Base-by-base conservation (phyloP, 2,113 vertebrate species). In the Arenaria interpres region DNA sequence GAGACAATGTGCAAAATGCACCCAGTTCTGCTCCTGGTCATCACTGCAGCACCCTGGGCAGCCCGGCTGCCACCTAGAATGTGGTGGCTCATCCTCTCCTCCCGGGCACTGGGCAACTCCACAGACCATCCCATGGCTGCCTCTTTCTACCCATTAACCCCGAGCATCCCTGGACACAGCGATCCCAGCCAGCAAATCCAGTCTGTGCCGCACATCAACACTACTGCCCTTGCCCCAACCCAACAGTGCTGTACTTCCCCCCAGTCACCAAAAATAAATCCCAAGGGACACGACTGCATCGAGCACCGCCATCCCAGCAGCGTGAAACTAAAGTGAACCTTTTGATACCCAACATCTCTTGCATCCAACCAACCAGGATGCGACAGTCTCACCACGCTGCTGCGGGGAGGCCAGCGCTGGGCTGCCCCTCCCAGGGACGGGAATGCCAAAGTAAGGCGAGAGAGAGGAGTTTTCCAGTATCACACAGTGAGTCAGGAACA, bases 391-490 rank as follows among this genome's bases (percentile, higher is more conserved):
- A 8, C 57, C 16, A 35, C 1, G 10, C 6, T 6, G 62, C 71
- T 33, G 22, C 48, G 21, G 0, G 1, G 41, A 43, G n/a, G 8
- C 39, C 5, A 2, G n/a, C 1, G 3, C 54, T 10, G 9, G 0
- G 64, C 45, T 81, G 39, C 7, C 54, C 37, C 33, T 72, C 5
- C 43, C 0, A 32, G 48, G 35, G 39, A 15, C 7, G 30, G 63
- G 8, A 22, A 48, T 14, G 35, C 50, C 6, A 1, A 22, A 19
- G 57, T 0, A 28, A 18, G 4, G 43, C 59, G 35, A 9, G 41
- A 69, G 8, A 3, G 6, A 10, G 7, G 63, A 76, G 69, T 8
- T 35, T 25, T 20, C 59, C 35, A 25, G 25, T 1, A 22, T 5
- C 25, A 4, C 22, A 33, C 39, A 15, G 16, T 5, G 37, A 82